These are phyloP conservation scores for Fissipunctia ypsillon DNA, from an alignment of 2,888 invertebrate species.

Conservation along the genomic window DNA sequence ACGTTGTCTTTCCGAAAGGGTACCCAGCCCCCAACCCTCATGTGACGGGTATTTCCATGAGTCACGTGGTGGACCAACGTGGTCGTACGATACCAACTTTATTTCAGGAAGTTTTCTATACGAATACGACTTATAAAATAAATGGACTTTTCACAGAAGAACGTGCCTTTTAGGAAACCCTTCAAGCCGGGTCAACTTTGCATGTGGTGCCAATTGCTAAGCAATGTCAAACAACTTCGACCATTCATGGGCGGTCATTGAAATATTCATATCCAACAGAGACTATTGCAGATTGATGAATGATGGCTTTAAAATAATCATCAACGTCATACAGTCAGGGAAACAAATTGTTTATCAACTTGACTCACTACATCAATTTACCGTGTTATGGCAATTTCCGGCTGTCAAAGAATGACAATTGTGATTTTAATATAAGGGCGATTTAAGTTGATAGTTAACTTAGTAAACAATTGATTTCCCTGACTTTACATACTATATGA, in stretches of 20 bases:
- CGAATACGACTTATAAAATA: background rate
- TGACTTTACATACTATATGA: background rate
- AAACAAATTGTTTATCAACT: background rate
- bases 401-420: too few species aligned
- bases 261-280: background rate
- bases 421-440: too few species aligned
- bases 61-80: slow-evolving; percentile 35
- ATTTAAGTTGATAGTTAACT: background rate
- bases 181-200: background rate
- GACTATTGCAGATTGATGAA: background rate
- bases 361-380: background rate
- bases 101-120: too few species aligned
- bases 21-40: background rate
- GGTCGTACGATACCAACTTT: background rate
- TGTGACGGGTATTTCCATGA: background rate
- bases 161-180: background rate
- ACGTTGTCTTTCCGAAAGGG: slow-evolving; percentile 34
- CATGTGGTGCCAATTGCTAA: background rate
- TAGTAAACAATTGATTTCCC: background rate
- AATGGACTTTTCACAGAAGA: background rate
- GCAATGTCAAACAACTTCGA: too few species aligned
- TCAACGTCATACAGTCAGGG: background rate
- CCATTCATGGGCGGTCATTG: background rate
- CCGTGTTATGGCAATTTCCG: too few species aligned
- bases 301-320: background rate